Conservation (phyloP, 2,888 invertebrate species). For the Apotomis betuletana region DNA sequence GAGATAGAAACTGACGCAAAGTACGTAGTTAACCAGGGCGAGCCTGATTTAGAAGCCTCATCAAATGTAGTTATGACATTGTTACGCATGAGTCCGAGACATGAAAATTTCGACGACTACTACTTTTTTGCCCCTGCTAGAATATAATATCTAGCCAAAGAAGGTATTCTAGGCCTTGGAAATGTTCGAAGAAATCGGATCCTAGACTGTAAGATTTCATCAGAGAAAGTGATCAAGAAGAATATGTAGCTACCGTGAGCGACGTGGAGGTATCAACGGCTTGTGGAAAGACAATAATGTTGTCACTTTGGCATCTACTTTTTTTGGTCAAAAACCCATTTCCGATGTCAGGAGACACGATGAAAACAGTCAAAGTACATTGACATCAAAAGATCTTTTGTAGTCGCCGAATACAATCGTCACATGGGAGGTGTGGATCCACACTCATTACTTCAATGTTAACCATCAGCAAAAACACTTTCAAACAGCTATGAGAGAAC, state of each 20-base stretch:
- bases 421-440: constrained; percentile 16
- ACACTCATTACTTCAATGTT: constrained; percentile 16
- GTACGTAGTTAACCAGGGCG: constrained; percentile 49
- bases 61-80: constrained; percentile 50
- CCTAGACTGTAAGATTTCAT: too few relatives aligned
- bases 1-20: constrained; percentile 54
- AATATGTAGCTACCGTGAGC: background rate
- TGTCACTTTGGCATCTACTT: constrained; percentile 16
- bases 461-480: constrained; percentile 12
- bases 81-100: constrained; percentile 48
- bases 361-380: constrained; percentile 14
- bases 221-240: too few relatives aligned
- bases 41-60: constrained; percentile 46
- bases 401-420: constrained; percentile 14
- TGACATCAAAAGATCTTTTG: constrained; percentile 13
- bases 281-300: constrained; percentile 4
- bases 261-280: background rate
- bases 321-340: constrained; percentile 5
- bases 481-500: constrained; percentile 2
- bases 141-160: too few relatives aligned
- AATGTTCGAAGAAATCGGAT: too few relatives aligned
- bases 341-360: constrained; percentile 14
- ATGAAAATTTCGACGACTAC: constrained; percentile 53
- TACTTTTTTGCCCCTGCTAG: constrained; percentile 9
- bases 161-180: too few relatives aligned